Percentiles rank a stretch among this genome's conserved stretches.
These are phyloP conservation scores for Pollenia griseotomentosa DNA, from an alignment of 2,888 invertebrate species.

Conservation along the genomic window DNA sequence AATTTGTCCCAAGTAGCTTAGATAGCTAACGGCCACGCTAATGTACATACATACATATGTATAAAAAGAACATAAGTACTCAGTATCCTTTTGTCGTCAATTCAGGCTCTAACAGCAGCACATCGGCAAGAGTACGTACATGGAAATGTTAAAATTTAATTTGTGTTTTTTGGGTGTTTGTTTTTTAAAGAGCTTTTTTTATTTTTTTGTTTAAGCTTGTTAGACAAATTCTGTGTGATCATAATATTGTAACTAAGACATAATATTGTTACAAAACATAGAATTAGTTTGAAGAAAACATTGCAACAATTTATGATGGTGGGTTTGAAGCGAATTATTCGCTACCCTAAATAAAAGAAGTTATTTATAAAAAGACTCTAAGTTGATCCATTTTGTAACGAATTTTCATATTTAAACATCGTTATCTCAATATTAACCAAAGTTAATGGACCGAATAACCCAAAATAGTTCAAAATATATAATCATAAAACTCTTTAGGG, in stretches of 20 bases:
- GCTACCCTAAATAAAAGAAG: no score
- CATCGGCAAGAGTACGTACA: not conserved
- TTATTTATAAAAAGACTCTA: no score
- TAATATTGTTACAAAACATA: conserved; percentile 1
- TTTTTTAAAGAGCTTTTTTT: conserved; percentile 6
- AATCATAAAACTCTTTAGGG: no score
- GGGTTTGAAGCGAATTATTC: not conserved
- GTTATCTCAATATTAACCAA: no score
- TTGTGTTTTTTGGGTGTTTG: not conserved
- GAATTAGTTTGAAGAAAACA: not conserved
- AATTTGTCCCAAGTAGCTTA: no score
- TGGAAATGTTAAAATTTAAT: not conserved
- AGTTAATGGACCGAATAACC: no score
- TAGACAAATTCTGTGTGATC: conserved; percentile 44
- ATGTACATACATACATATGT: no score
- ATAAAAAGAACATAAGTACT: conserved; percentile 11
- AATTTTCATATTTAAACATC: no score
- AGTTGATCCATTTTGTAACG: no score
- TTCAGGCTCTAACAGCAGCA: not conserved
- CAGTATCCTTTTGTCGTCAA: conserved; percentile 24
- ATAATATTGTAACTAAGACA: conserved; percentile 17
- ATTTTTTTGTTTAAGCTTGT: not conserved
- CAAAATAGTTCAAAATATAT: no score
- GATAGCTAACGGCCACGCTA: no score
- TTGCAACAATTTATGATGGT: not conserved